Conservation (phyloP, 2,888 invertebrate species). For the Elmis aenea region DNA sequence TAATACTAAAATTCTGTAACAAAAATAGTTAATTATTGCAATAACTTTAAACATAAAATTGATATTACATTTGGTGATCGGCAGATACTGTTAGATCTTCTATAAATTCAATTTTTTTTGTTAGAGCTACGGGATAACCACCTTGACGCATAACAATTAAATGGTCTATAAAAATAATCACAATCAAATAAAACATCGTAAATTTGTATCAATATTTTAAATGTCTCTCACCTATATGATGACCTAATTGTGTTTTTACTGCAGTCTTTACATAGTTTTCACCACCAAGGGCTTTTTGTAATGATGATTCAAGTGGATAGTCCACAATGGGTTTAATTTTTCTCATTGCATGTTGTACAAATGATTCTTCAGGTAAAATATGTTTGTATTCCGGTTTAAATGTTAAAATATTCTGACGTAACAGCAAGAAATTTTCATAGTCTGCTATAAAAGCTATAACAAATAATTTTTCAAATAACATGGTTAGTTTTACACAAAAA, state of each 20-base stretch:
- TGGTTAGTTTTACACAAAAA: too few species aligned
- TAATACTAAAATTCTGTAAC: conserved; percentile 56
- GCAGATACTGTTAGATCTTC: conserved; percentile 45
- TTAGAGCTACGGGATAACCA: conserved; percentile 49
- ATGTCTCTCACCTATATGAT: conserved; percentile 31
- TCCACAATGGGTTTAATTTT: conserved; percentile 40
- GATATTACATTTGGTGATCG: conserved; percentile 48
- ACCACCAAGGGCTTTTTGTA: conserved; percentile 56
- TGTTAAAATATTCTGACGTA: conserved; percentile 51
- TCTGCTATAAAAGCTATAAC: conserved; percentile 23
- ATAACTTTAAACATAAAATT: conserved; percentile 23
- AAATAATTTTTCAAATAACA: conserved; percentile 8
- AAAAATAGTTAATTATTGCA: conserved; percentile 8
- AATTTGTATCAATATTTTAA: neutral
- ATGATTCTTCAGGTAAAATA: conserved; percentile 44
- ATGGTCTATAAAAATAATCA: conserved; percentile 47
- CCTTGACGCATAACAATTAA: conserved; percentile 50
- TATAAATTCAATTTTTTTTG: conserved; percentile 41
- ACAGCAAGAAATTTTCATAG: conserved; percentile 44
- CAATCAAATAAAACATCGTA: conserved; percentile 11
- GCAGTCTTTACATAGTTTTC: conserved; percentile 51
- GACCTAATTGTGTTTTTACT: conserved; percentile 47
- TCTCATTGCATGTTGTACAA: conserved; percentile 43
- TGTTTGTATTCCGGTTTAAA: conserved; percentile 35
- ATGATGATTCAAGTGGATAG: conserved; percentile 46